Evolutionary conservation across 2,113 vertebrate genomes (phyloP), one percentile per base, ranked within the genome.

Genomic region (Psammodynastes pulverulentus): DNA sequence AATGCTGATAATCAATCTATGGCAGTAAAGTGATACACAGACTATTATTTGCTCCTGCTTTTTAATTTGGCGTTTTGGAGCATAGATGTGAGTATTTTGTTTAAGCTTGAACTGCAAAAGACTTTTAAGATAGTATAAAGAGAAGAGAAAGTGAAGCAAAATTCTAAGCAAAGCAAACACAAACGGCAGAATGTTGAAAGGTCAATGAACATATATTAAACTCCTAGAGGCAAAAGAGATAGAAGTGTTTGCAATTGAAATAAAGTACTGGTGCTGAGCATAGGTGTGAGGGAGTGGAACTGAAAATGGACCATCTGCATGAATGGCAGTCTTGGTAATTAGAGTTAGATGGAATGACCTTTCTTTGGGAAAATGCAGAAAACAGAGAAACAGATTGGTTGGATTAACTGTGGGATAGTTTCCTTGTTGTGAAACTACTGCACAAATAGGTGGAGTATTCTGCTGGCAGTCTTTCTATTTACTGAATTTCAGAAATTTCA

Each of bases 401-500:
- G 6, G n/a, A 19, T 19, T 39, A 72, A 72, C 67, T 39, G 6
- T 19, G 6, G 72, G 34, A 21, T 79, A 34, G 7, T 79, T 79
- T 39, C 5, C n/a, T 79, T 67, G 62, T 67, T 39, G 43, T 39
- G 17, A 43, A 79, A 79, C 34, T 79, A 39, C 58, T 67, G 62
- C 29, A 67, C 34, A 17, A 79, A 79, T 79, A 79, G 72, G 72
- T 79, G 34, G 72, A 43, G 72, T 39, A 79, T 79, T 19, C 72
- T 79, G 34, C 34, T 21, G 34, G 17, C 17, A 9, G 34, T 19
- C 34, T 39, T 79, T 79, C 67, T 79, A 21, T 19, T 79, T 79
- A 79, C 17, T 79, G 4, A 15, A 91, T 79, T 0, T 0, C 88
- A 19, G 15, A 29, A 0, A 0, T 79, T 90, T 91, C 94, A 49